Evolutionary conservation across 2,113 vertebrate species (phyloP), one percentile per base, ranked within the genome.

Genomic region (Hemicordylus capensis): DNA sequence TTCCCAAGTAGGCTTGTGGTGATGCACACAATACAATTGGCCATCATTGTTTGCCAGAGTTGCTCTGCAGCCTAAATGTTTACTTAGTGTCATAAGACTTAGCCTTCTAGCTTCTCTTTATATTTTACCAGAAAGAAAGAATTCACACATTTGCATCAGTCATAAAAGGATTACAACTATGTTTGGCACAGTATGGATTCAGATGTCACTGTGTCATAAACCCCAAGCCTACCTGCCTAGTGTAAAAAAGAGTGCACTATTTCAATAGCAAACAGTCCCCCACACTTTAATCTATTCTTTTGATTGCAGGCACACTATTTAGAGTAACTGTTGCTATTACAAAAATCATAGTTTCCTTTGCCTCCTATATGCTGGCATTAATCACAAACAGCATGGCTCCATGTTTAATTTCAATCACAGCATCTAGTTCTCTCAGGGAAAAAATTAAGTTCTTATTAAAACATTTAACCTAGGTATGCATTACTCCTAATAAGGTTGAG

Each of bases 341-440:
- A 85, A 92, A 84, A 93, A 94, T 85, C 87, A 89, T 89, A 70
- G 75, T 84, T 75, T 82, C 89, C 86, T 87, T 92, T 91, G 85
- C 85, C 75, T 91, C 54, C 75, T 91, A 56, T 90, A 54, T 87
- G 66, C 88, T 89, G 84, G 89, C 90, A 93, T 95, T 95, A 95
- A 93, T 95, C 94, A 95, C 87, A 90, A 94, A 76, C 94, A 95
- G 93, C 93, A 88, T 85, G 93, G 91, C 80, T 86, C 85, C 91
- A 67, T 84, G 79, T 93, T 95, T 94, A 95, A 95, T 95, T 95
- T 94, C 89, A 93, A 92, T 93, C 93, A 93, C 91, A 91, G 93
- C 89, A 95, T 93, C 91, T 91, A 93, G 22, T 51, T 22, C 90
- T 90, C 92, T 78, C 83, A 70, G 89, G 90, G 91, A 93, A 93